These are phyloP conservation scores for Astur gentilis DNA, from an alignment of 2,113 vertebrate genomes.

Conservation along the genomic window DNA sequence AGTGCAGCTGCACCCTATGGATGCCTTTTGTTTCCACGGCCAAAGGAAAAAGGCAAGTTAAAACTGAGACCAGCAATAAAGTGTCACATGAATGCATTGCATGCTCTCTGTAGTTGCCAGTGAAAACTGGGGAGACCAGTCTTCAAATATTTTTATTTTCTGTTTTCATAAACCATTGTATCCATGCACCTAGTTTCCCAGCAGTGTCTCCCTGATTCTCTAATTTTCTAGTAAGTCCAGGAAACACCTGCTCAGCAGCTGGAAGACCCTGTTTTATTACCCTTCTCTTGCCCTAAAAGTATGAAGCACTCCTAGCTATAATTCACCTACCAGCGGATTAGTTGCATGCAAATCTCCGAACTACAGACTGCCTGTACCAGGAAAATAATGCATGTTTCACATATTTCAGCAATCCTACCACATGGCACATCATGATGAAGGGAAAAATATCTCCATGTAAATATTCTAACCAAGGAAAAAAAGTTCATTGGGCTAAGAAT, in stretches of 20 bases:
- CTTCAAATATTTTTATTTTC: background rate
- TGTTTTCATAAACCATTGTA: background rate
- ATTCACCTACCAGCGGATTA: background rate
- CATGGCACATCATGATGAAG: background rate
- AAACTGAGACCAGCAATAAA: background rate
- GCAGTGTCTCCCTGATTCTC: background rate
- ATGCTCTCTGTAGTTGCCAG: background rate
- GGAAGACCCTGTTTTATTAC: background rate
- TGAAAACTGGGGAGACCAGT: background rate
- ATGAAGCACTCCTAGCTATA: background rate
- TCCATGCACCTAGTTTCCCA: background rate
- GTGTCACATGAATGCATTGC: too few species aligned
- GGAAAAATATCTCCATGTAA: background rate
- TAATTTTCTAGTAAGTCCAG: background rate
- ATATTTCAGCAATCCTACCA: background rate
- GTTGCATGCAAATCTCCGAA: background rate
- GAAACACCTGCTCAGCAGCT: background rate
- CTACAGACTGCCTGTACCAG: background rate
- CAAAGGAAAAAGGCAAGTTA: background rate
- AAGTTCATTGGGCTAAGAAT: background rate
- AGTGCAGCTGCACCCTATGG: background rate
- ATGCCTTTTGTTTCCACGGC: background rate
- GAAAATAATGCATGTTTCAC: background rate
- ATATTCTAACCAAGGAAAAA: background rate
- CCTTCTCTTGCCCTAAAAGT: background rate